A percentile compares a stretch with the other conserved stretches of the same genome.
Conservation (phyloP, 2,797 vertebrate genomes). For the Calcarius lapponicus region DNA sequence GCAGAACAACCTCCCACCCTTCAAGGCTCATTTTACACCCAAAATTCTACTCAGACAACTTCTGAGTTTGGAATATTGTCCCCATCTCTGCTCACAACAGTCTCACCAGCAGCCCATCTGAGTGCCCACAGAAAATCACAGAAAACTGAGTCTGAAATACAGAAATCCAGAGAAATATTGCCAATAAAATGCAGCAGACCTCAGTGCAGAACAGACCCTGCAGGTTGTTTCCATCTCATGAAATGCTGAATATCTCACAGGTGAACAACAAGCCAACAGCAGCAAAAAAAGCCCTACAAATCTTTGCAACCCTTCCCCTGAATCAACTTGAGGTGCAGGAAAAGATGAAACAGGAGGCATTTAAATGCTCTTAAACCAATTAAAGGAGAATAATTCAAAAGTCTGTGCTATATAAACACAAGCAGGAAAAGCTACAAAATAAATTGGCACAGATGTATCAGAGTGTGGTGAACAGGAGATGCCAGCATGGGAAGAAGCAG, state of each 20-base stretch:
- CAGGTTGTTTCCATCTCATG: background rate
- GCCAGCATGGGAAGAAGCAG: background rate
- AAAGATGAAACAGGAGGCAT: background rate
- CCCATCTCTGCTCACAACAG: background rate
- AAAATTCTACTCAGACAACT: background rate
- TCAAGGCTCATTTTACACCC: background rate
- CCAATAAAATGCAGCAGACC: background rate
- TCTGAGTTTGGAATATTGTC: background rate
- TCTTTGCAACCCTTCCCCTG: background rate
- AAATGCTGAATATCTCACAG: background rate
- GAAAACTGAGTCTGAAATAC: background rate
- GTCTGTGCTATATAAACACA: background rate
- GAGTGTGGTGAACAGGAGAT: background rate
- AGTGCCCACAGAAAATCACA: background rate
- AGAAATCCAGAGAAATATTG: fast-evolving
- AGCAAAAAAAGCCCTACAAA: background rate
- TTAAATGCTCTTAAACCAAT: background rate
- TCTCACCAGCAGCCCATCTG: background rate
- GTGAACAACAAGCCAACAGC: background rate
- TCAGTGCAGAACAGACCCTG: background rate
- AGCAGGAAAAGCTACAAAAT: background rate
- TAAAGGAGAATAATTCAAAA: background rate
- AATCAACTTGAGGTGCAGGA: background rate
- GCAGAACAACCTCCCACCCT: background rate
- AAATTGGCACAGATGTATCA: background rate